phyloP scores from a whole-genome alignment of 2,113 vertebrate genomes.

The Forbesichthys papilliferus region DNA sequence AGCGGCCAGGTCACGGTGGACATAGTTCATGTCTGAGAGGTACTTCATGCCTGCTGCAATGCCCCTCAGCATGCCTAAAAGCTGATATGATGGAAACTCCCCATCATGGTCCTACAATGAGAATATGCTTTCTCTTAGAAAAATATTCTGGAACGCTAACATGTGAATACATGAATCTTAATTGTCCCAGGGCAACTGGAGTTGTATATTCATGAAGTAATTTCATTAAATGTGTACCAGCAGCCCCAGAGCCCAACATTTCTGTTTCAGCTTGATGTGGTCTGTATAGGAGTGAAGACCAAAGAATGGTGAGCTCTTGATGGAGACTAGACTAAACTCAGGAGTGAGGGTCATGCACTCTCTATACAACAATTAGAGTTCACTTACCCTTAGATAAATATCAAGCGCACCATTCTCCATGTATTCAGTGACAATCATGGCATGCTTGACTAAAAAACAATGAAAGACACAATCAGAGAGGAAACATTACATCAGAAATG shows the following conservation, averaged over 20 bases:
- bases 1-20: conserved; percentile 93
- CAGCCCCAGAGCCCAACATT: too few relatives aligned
- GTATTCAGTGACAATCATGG: conserved; percentile 96
- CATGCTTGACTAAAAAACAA: conserved; percentile 84
- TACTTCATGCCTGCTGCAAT: conserved; percentile 96
- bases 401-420: conserved; percentile 98
- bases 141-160: background rate
- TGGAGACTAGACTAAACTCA: too few relatives aligned
- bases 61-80: conserved; percentile 91
- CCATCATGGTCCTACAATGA: conserved; percentile 85
- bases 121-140: background rate
- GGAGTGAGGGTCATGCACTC: background rate
- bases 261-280: too few relatives aligned
- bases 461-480: background rate
- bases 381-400: conserved; percentile 88
- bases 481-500: background rate
- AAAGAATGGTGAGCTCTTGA: too few relatives aligned
- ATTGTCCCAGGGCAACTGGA: background rate
- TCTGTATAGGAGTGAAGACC: too few relatives aligned
- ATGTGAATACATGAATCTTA: background rate
- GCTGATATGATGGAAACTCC: conserved; percentile 85
- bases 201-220: background rate
- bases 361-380: background rate
- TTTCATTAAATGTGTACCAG: too few relatives aligned
- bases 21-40: conserved; percentile 94